These are phyloP conservation scores for Chironomus tepperi DNA, from an alignment of 1,140 invertebrate genomes.

Conservation along the genomic window DNA sequence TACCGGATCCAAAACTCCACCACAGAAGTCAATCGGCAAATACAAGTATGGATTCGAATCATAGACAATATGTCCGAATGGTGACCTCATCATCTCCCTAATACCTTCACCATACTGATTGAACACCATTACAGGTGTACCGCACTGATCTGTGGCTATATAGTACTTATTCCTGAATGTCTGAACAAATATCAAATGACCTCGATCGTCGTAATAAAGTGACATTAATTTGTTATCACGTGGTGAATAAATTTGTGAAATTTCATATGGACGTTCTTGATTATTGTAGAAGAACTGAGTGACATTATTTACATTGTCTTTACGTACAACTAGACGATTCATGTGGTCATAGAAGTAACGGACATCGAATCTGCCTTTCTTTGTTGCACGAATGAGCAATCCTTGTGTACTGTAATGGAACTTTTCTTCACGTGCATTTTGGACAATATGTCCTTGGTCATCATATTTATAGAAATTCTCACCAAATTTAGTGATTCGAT, in stretches of 20 bases:
- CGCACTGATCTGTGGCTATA: constrained; percentile 89
- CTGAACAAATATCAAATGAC: constrained; percentile 84
- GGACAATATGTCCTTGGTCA: constrained; percentile 76
- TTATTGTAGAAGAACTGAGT: constrained; percentile 96
- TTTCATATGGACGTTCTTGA: constrained; percentile 68
- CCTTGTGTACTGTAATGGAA: constrained; percentile 93
- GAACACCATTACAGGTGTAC: constrained; percentile 89
- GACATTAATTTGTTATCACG: constrained; percentile 84
- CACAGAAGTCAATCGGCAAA: constrained; percentile 87
- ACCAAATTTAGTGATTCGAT: constrained; percentile 82
- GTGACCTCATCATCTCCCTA: constrained; percentile 87
- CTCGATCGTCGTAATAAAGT: constrained; percentile 82
- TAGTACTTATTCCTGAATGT: constrained; percentile 88
- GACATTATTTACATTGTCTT: constrained; percentile 87
- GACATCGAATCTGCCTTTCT: constrained; percentile 81
- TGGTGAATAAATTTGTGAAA: constrained; percentile 88
- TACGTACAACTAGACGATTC: constrained; percentile 72
- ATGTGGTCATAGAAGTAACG: constrained; percentile 90
- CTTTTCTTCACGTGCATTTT: constrained; percentile 84
- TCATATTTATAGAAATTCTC: constrained; percentile 87
- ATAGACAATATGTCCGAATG: constrained; percentile 88
- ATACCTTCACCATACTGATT: constrained; percentile 90
- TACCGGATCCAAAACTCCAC: constrained; percentile 80
- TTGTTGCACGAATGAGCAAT: constrained; percentile 69
- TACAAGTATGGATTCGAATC: constrained; percentile 93